These are phyloP conservation scores for Aleadryas rufinucha DNA, from an alignment of 2,113 vertebrate species.

Conservation along the genomic window DNA sequence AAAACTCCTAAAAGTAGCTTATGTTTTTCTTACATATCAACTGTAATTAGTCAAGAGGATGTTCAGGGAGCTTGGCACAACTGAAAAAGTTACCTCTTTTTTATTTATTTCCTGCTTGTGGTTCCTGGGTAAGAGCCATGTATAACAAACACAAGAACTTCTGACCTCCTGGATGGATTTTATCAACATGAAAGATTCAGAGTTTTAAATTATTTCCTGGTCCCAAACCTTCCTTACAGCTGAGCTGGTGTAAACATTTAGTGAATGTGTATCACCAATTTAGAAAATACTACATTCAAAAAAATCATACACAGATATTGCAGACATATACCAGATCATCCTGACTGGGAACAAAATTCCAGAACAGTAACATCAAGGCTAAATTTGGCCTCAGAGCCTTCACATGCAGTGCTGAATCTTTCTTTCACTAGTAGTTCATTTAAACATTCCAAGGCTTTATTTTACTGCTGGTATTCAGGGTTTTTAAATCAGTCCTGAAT, in stretches of 20 bases:
- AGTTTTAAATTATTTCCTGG: slow-evolving; percentile 51
- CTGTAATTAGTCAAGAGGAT: slow-evolving; percentile 29
- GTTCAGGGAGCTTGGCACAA: not conserved
- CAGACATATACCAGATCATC: not conserved
- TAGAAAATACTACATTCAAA: slow-evolving; percentile 20
- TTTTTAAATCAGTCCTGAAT: slow-evolving; percentile 7
- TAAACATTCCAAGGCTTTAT: not conserved
- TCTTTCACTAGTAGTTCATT: not conserved
- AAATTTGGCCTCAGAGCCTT: not conserved
- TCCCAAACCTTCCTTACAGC: not conserved
- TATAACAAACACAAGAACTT: slow-evolving; percentile 15
- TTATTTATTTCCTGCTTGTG: slow-evolving; percentile 16
- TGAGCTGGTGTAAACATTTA: not conserved
- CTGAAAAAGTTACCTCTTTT: not conserved
- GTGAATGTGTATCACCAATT: not conserved
- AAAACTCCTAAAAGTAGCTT: not conserved
- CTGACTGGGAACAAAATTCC: not conserved
- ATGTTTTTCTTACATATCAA: slow-evolving; percentile 14
- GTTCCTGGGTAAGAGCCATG: not conserved
- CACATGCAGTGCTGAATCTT: not conserved
- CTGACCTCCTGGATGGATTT: slow-evolving; percentile 49
- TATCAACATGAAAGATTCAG: not conserved
- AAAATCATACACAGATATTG: not conserved
- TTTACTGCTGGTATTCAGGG: not conserved
- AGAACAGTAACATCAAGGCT: not conserved